A percentile compares a stretch with the other conserved stretches of the same genome.
phyloP scores from a whole-genome alignment of 2,113 vertebrate genomes.

The Stegastes partitus region DNA sequence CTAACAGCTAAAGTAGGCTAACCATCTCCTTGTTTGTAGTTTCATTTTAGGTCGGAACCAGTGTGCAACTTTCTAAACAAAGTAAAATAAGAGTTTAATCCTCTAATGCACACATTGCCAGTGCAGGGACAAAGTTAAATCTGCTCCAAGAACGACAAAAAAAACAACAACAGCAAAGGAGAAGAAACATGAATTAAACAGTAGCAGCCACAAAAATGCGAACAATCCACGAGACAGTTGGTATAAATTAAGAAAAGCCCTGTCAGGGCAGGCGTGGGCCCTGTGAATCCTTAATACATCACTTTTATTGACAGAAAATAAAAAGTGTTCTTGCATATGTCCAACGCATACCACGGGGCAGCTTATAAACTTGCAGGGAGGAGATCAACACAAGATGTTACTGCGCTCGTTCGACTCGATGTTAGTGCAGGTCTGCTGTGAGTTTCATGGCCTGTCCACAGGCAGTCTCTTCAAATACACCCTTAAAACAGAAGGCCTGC shows the following conservation, averaged over 20 bases:
- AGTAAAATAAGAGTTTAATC: too few species aligned
- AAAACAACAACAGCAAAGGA: too few species aligned
- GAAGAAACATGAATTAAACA: not conserved
- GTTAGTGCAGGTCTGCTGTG: constrained; percentile 18
- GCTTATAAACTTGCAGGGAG: constrained; percentile 8
- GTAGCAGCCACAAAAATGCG: not conserved
- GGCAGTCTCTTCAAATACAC: constrained; percentile 30
- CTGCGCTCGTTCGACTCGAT: not conserved
- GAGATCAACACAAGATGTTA: constrained; percentile 16
- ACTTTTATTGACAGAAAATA: constrained; percentile 19
- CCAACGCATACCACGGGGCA: not conserved
- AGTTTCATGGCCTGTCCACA: constrained; percentile 21
- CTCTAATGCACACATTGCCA: too few species aligned
- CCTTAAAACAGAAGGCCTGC: constrained; percentile 11
- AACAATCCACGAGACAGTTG: not conserved
- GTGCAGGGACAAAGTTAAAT: too few species aligned
- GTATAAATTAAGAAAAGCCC: constrained; percentile 2
- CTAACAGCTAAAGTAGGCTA: too few species aligned
- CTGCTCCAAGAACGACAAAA: too few species aligned
- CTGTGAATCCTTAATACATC: constrained; percentile 17
- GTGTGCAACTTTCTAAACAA: too few species aligned
- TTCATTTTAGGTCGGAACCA: too few species aligned
- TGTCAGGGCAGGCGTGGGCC: not conserved
- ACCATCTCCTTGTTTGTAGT: too few species aligned
- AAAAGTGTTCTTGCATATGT: constrained; percentile 9